phyloP scores from a whole-genome alignment of 2,113 vertebrate species.

The Catagonus wagneri region DNA sequence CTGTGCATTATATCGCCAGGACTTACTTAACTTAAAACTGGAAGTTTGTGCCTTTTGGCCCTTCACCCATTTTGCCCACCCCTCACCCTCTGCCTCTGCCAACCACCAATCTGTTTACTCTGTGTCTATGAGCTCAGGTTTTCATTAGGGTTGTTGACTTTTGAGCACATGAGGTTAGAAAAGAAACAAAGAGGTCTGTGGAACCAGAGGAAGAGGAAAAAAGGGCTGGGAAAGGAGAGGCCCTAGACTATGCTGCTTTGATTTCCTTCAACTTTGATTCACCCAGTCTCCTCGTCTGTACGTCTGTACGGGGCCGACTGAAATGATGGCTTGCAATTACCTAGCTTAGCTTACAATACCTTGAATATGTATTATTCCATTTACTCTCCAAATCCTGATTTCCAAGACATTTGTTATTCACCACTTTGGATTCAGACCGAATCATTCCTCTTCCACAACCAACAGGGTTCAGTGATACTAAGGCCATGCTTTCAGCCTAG shows the following conservation, averaged over 20 bases:
- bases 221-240: neutral
- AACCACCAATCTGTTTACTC: neutral
- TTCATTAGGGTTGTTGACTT: neutral
- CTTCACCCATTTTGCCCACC: neutral
- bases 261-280: neutral
- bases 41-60: neutral
- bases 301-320: neutral
- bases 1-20: neutral
- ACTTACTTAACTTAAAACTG: neutral
- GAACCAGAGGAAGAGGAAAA: neutral
- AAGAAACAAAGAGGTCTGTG: neutral
- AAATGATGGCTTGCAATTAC: neutral
- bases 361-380: neutral
- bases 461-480: neutral
- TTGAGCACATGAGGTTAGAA: neutral
- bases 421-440: neutral
- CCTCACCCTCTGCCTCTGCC: neutral
- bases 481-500: neutral
- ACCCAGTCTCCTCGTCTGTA: neutral
- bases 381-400: neutral
- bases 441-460: slow-evolving; percentile 18
- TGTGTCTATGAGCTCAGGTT: neutral
- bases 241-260: fast-evolving
- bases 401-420: slow-evolving; percentile 22
- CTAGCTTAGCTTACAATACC: neutral